Base-by-base conservation (phyloP, 2,888 invertebrate genomes). In the Morpho deidamia region DNA sequence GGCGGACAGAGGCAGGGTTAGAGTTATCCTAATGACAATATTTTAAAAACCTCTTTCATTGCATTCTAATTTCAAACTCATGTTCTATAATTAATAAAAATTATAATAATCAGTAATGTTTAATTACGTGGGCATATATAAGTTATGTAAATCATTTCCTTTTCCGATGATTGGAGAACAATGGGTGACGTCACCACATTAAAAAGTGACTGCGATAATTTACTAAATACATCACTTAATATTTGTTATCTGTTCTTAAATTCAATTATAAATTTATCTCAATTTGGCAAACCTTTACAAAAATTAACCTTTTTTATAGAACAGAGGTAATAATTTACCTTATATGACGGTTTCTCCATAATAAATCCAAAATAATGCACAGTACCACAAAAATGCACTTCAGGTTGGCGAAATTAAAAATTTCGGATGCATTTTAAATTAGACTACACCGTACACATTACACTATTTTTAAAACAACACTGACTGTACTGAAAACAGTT, bases 341-440 rank as follows among this genome's bases (percentile, higher is more conserved):
- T 86, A 67, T 74, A 86, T 14, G 86, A 74, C 37, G 87, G 87
- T 69, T 86, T 88, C 65, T 88, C 88, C 88, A 89, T 87, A 63
- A 73, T 68, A 61, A 81, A 81, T 79, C 81, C 79, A 71, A 69
- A 44, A 39, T 2, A 12, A 34, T 34, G 23, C 53, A 44, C 42
- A n/a, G 7, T 10, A 10, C 7, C 43, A 69, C 72, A 76, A 73
- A 76, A 74, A 76, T 72, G 71, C 58, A 60, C 66, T 61, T 61
- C 68, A 71, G 64, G 62, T 62, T 34, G 43, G 39, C 14, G 35
- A 51, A 41, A 40, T 49, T 41, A 23, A 44, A 23, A 14, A 49
- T 40, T 49, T 60, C 41, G 55, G 57, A 61, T 67, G 66, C 50
- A 50, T 50, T 38, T 44, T 50, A n/a, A 12, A 38, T 44, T 10